Conservation (phyloP, 2,113 vertebrate genomes). For the Astatotilapia flaviijosephi region DNA sequence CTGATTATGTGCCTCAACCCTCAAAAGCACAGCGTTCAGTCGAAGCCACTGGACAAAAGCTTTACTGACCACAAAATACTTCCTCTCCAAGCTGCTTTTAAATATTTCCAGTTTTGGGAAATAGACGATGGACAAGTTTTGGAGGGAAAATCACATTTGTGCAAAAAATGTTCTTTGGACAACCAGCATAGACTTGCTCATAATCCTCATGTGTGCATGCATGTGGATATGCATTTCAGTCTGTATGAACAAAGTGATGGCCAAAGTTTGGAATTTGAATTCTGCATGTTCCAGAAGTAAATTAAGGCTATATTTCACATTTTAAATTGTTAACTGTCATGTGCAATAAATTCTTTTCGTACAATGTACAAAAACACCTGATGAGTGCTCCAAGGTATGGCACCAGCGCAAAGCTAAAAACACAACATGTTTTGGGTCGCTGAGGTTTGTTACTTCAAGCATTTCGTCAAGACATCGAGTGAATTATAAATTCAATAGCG, state of each 20-base stretch:
- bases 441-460: background rate
- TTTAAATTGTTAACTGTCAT: background rate
- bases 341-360: accelerated
- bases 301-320: accelerated
- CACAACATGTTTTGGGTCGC: background rate
- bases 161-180: background rate
- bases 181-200: background rate
- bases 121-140: background rate
- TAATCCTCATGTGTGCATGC: background rate
- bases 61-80: background rate
- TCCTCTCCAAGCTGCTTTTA: background rate
- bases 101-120: background rate
- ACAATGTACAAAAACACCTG: background rate
- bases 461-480: background rate
- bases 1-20: background rate
- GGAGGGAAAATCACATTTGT: background rate
- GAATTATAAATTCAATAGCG: background rate
- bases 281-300: background rate
- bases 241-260: background rate
- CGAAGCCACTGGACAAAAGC: background rate
- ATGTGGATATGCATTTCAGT: background rate
- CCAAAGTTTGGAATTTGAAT: background rate
- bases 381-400: background rate
- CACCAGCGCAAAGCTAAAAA: background rate
- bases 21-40: background rate